Evolutionary conservation across 2,888 invertebrate species (phyloP), one percentile per base, ranked within the genome.

Genomic region (Oxytorus armatus): DNA sequence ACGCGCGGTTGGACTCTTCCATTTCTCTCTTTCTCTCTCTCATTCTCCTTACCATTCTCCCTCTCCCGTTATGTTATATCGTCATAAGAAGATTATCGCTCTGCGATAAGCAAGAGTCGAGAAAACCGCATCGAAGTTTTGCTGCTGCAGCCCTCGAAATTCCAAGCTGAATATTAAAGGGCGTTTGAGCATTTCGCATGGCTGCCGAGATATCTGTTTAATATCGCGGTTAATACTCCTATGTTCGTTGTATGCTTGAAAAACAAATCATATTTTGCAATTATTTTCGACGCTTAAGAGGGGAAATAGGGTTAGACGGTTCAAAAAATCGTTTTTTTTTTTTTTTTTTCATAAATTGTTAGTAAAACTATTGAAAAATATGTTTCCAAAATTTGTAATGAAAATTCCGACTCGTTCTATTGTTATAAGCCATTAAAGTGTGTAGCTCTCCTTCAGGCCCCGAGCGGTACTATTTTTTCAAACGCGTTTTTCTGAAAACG

Each of bases 71-170:
- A 55, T 49, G 59, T 66, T 81, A 69, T 81, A 81, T 81, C 77
- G 65, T 59, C 77, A 65, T 81, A 69, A 77, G 77, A 77, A 81
- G 81, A 81, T 81, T 77, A 81, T 81, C 81, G 65, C 69, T 55
- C 14, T 36, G 74, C 65, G 79, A 79, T 79, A 79, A 74, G 79
- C 77, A 39, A 39, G 39, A 80, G 18, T 68, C 66, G 77, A 61
- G 72, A 68, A 72, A 77, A 81, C 74, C 77, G 69, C 81, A 77
- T 70, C 57, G 42, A 81, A 81, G 57, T 77, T 77, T 66, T 59
- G 63, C 65, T 57, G 63, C 63, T 69, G 69, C 69, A 65, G 51
- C 47, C 68, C 69, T 73, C 73, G 33, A 77, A 77, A 69, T 77
- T 69, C 49, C 69, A 14, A 44, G 53, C 57, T 59, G 55, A 69